These are phyloP conservation scores for Urechis unicinctus DNA, from an alignment of 2,888 invertebrate genomes.

Conservation along the genomic window DNA sequence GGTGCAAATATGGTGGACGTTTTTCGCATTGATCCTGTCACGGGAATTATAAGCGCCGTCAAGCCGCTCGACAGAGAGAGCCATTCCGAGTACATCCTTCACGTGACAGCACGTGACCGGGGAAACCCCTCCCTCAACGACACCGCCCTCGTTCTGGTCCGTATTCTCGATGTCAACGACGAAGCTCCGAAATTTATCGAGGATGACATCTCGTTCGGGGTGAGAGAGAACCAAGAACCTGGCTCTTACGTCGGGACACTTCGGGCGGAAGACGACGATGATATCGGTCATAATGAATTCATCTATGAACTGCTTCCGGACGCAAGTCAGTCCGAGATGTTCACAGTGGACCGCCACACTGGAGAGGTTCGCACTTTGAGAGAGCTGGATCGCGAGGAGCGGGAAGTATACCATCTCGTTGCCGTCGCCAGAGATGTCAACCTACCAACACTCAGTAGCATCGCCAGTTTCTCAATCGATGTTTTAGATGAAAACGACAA, in stretches of 20 bases:
- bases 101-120: conserved; percentile 12
- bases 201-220: conserved; percentile 7
- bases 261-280: conserved; percentile 9
- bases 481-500: conserved; percentile 65
- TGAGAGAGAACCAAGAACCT: conserved; percentile 6
- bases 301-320: neutral
- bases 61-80: conserved; percentile 11
- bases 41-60: conserved; percentile 9
- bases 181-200: conserved; percentile 6
- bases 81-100: conserved; percentile 6
- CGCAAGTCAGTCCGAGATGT: conserved; percentile 6
- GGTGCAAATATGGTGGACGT: neutral
- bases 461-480: conserved; percentile 69
- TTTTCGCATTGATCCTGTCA: conserved; percentile 8
- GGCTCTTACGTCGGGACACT: conserved; percentile 5
- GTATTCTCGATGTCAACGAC: conserved; percentile 13
- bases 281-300: conserved; percentile 6
- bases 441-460: neutral
- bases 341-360: conserved; percentile 7
- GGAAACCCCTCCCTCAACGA: conserved; percentile 8
- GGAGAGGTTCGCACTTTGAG: conserved; percentile 6
- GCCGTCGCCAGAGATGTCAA: conserved; percentile 4
- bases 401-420: conserved; percentile 1
- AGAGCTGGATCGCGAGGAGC: conserved; percentile 9
- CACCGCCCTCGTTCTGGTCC: conserved; percentile 4